Percentiles rank a stretch among this genome's conserved stretches.
These are phyloP conservation scores for Acleris sparsana DNA, from an alignment of 2,888 invertebrate species.

Conservation along the genomic window DNA sequence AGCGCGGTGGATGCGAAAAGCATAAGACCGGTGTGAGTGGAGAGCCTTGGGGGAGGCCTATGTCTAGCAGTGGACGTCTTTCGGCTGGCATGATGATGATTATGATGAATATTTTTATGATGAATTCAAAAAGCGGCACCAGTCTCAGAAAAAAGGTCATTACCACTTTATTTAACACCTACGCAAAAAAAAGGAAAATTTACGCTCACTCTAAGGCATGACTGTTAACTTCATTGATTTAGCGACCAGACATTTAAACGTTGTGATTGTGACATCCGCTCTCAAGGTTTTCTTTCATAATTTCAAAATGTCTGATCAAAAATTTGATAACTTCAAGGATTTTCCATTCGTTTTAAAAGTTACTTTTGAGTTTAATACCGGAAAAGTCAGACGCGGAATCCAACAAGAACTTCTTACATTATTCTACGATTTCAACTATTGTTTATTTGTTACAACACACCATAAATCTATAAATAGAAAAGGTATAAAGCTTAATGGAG, in stretches of 20 bases:
- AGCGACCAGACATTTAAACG: not conserved
- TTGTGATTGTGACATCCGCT: slow-evolving; percentile 28
- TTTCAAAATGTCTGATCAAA: no score
- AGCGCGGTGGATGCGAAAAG: no score
- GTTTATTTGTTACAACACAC: not conserved
- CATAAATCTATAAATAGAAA: not conserved
- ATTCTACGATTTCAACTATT: not conserved
- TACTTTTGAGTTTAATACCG: not conserved
- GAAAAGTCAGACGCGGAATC: not conserved
- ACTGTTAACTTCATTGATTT: not conserved
- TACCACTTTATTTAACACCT: not conserved
- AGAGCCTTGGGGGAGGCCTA: no score
- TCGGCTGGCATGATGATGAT: no score
- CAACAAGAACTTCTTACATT: not conserved
- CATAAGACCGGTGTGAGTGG: no score
- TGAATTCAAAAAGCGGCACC: no score
- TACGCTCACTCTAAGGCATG: not conserved
- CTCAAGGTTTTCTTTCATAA: slow-evolving; percentile 23
- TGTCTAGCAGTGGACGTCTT: no score
- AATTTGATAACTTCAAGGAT: no score
- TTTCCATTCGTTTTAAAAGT: no score
- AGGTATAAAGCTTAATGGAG: not conserved
- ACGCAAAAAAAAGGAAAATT: no score
- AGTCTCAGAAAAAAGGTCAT: not conserved
- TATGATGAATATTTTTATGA: no score